Evolutionary conservation across 2,797 vertebrate genomes (phyloP).

Genomic region (Phoxinus dragarum): DNA sequence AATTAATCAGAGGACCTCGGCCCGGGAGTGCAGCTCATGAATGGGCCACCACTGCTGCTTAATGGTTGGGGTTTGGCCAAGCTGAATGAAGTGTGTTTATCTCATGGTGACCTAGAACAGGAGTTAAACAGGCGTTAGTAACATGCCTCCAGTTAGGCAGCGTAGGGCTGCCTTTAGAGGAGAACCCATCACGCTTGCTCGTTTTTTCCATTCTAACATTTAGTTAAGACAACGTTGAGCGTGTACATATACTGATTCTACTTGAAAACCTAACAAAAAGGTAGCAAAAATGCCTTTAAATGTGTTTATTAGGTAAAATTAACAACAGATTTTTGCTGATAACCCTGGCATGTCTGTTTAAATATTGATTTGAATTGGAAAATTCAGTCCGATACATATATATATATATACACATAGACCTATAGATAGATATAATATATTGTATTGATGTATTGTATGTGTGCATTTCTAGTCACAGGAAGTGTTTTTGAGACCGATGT

Average conservation of each 20-base stretch:
- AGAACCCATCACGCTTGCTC: constrained; percentile 28
- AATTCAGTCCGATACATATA: too few relatives aligned
- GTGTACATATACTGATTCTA: neutral
- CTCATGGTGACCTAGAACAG: constrained; percentile 82
- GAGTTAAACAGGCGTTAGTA: constrained; percentile 80
- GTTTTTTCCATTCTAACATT: neutral
- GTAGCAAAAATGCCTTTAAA: neutral
- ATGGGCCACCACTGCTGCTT: constrained; percentile 69
- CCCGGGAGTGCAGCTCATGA: constrained; percentile 68
- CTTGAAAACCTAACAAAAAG: neutral
- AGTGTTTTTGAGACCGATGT: neutral
- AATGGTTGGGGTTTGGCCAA: constrained; percentile 71
- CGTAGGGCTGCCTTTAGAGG: constrained; percentile 54
- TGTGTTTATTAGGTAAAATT: neutral
- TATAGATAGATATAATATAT: too few relatives aligned
- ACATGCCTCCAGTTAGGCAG: constrained; percentile 67
- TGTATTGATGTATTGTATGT: too few relatives aligned
- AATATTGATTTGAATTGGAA: neutral
- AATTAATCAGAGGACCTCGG: constrained; percentile 76
- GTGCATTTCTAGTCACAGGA: neutral
- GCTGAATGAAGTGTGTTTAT: constrained; percentile 81
- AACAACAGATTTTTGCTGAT: neutral
- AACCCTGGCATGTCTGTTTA: neutral
- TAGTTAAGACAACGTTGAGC: neutral
- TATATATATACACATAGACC: too few relatives aligned